Evolutionary conservation across 1,140 invertebrate genomes (phyloP).

Genomic region (Dreissena rostriformis): DNA sequence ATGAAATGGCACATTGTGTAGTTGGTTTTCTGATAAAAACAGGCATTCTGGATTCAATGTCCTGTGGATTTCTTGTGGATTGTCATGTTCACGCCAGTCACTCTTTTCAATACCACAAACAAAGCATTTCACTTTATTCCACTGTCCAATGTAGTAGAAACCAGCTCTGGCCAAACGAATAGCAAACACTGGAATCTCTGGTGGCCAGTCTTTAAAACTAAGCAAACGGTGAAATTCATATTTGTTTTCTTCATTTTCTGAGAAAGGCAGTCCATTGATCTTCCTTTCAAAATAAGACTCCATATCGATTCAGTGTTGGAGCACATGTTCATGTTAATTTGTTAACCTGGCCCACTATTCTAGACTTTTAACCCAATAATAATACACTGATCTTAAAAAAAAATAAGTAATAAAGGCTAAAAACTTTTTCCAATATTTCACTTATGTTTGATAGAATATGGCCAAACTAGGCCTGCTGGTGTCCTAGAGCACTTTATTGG

Average conservation of each 20-base stretch:
- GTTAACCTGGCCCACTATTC: no score
- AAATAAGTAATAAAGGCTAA: no score
- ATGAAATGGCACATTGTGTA: slow-evolving; percentile 13
- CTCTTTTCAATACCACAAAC: slow-evolving; percentile 44
- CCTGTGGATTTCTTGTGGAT: slow-evolving; percentile 49
- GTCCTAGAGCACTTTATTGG: no score
- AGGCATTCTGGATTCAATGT: slow-evolving; percentile 45
- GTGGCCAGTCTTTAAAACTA: slow-evolving; percentile 42
- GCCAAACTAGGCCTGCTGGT: no score
- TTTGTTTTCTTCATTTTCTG: slow-evolving; percentile 47
- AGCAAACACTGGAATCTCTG: slow-evolving; percentile 23
- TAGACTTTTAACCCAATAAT: no score
- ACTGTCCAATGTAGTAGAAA: slow-evolving; percentile 56
- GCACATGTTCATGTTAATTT: no score
- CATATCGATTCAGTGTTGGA: slow-evolving; percentile 8
- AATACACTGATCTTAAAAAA: no score
- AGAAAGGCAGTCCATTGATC: slow-evolving; percentile 37
- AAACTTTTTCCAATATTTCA: no score
- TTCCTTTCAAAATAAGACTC: slow-evolving; percentile 35
- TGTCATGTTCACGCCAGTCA: slow-evolving; percentile 42
- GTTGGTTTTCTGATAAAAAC: slow-evolving; percentile 9
- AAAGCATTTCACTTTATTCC: slow-evolving; percentile 59
- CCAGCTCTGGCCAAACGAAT: slow-evolving; percentile 53
- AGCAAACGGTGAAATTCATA: slow-evolving; percentile 42
- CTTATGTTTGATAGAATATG: no score